Evolutionary conservation across 2,113 vertebrate species (phyloP), one percentile per base, ranked within the genome.

Genomic region (Nothobranchius kuhntae): DNA sequence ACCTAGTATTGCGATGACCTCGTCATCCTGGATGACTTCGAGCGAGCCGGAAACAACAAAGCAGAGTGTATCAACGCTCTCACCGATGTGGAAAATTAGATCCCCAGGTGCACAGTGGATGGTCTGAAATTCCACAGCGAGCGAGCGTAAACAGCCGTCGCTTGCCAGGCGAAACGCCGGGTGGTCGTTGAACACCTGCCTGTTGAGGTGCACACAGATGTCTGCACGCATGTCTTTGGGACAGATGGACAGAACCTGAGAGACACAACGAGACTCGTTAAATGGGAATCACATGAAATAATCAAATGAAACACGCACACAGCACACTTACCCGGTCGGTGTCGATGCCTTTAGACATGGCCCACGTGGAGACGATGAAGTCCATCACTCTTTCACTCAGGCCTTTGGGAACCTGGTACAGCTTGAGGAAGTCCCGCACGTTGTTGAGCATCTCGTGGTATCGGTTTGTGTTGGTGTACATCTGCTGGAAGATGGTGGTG

Each of bases 391-490:
- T 92, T 86, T 99, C 98, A 44, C 98, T 99, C 89, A 99, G 95
- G 81, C 98, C 96, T 94, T 97, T 97, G 13, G 98, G 98, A 78
- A 99, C 97, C 92, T 99, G 98, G 87, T 99, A 99, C 65, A 99
- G 93, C 81, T 99, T 97, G 66, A 99, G 92, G 88, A 99, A 99
- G 88, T 99, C 97, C 1, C 98, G 94, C 68, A 99, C 98, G 2
- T 99, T 99, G 92, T 99, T 99, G 79, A 97, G 92, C 95, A 99
- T 99, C 93, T 99, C 98, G 1, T 99, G 98, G 91, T 99, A 99
- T 61, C 97, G 94, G 87, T 99, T 99, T 75, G 97, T 99, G 93
- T 99, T 99, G 84, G 98, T 97, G 86, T 99, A 99, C 98, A 99
- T 99, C 92, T 99, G 98, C 92, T 99, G 98, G 92, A 99, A 99